phyloP scores from a whole-genome alignment of 2,113 vertebrate genomes.

The Cyprinodon tularosa region DNA sequence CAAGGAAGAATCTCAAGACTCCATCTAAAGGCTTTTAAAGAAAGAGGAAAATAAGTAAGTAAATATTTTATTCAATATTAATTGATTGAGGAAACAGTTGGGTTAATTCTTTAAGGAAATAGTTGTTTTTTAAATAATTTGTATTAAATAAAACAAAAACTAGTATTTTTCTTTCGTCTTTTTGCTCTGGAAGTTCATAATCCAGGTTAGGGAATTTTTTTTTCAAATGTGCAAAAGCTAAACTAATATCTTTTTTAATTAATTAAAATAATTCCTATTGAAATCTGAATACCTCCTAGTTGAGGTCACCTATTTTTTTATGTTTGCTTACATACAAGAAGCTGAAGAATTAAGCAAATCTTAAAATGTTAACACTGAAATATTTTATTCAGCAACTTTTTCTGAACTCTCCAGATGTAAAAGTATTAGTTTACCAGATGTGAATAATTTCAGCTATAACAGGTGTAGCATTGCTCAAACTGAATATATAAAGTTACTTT shows the following conservation, averaged over 20 bases:
- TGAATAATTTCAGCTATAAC: background rate
- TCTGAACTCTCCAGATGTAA: background rate
- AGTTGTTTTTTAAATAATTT: background rate
- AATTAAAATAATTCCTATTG: background rate
- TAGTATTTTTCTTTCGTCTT: background rate
- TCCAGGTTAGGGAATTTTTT: slow-evolving; percentile 9
- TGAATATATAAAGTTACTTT: background rate
- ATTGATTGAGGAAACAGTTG: background rate
- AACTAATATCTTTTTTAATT: background rate
- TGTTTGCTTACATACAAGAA: background rate
- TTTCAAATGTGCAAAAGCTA: background rate
- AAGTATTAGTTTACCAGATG: background rate
- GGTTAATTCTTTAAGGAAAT: background rate
- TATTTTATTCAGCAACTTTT: too few species aligned
- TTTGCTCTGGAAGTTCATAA: background rate
- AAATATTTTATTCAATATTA: background rate
- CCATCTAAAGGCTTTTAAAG: background rate
- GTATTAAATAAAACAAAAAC: background rate
- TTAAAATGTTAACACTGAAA: background rate
- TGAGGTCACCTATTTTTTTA: background rate
- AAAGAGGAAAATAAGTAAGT: slow-evolving; percentile 46
- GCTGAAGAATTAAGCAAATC: background rate
- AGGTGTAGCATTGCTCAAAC: background rate
- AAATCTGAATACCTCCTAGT: background rate
- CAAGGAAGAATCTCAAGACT: slow-evolving; percentile 5